Evolutionary conservation across 2,888 invertebrate genomes (phyloP), one percentile per base, ranked within the genome.

Genomic region (Baccha elongata): DNA sequence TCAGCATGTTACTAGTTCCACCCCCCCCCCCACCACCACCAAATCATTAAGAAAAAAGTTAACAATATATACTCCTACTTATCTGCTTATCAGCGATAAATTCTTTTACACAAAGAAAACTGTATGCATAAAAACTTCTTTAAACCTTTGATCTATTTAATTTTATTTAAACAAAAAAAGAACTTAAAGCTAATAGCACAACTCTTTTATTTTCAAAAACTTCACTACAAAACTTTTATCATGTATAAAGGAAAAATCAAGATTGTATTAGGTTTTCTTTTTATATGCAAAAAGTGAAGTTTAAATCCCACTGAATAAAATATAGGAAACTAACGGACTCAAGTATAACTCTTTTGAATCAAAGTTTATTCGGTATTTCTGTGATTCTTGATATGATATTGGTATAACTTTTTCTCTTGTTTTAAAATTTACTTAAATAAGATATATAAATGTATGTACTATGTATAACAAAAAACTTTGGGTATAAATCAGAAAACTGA

Each of bases 241-340:
- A 50, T n/a, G n/a, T n/a, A n/a, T 5, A 52, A 11, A 3, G 1
- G 5, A 17, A 29, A 23, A 52, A 32, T 11, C 11, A 32, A 52
- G 11, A 17, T 52, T 52, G 11, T 17, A 32, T 32, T 17, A 29
- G 32, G 11, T 32, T 52, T 32, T 52, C 32, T 8, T 50, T 35
- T 37, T 40, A 40, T 15, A 40, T 21, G 21, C 58, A 8, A n/a
- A 23, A 52, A 58, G 37, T 58, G 21, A 17, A 40, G 4, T 58
- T 58, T 23, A 13, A 40, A 58, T 37, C 37, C 37, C 40, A 40
- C 40, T 37, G 37, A 17, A 58, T 58, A 23, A 23, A 40, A 58
- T 40, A 23, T 23, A 8, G 40, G 40, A 58, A 48, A n/a, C 15
- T 17, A 52, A 52, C 52, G 11, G 52, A 32, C 52, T 52, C 1